These are phyloP conservation scores for Heliothis peltigera DNA, from an alignment of 2,888 invertebrate genomes.

Conservation along the genomic window DNA sequence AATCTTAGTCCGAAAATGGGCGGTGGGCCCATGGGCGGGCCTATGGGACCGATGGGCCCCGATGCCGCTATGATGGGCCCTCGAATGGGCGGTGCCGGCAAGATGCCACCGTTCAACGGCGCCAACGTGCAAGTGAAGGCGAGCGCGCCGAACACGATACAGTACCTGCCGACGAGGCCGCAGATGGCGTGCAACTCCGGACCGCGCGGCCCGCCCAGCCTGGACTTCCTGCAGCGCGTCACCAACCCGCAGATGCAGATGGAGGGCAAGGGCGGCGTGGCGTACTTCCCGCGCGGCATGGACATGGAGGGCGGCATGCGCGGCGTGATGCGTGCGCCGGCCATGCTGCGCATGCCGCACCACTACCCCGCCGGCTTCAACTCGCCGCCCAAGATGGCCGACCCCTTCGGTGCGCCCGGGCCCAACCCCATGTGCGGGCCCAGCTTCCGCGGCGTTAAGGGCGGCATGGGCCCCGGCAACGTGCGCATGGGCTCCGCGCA, in stretches of 20 bases:
- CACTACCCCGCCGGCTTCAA: constrained; percentile 86
- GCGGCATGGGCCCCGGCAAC: constrained; percentile 77
- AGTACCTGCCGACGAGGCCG: constrained; percentile 98
- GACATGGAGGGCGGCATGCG: constrained; percentile 86
- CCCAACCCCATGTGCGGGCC: constrained; percentile 81
- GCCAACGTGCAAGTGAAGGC: constrained; percentile 97
- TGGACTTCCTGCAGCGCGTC: constrained; percentile 97
- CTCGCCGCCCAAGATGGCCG: constrained; percentile 86
- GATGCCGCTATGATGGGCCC: constrained; percentile 92
- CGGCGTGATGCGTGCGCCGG: constrained; percentile 83
- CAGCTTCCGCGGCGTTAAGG: constrained; percentile 82
- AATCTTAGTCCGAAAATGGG: constrained; percentile 92
- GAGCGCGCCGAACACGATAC: constrained; percentile 99
- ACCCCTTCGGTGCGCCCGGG: constrained; percentile 75
- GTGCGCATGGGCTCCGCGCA: constrained; percentile 90
- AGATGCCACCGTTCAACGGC: constrained; percentile 90
- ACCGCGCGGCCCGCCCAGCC: constrained; percentile 95
- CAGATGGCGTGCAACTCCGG: constrained; percentile 93
- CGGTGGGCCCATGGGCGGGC: constrained; percentile 87
- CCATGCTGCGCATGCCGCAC: constrained; percentile 86
- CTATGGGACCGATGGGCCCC: constrained; percentile 87
- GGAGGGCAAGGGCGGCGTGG: constrained; percentile 89
- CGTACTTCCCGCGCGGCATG: constrained; percentile 92
- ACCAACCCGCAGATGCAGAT: constrained; percentile 94
- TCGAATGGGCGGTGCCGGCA: constrained; percentile 89